Evolutionary conservation across 2,797 vertebrate genomes (phyloP).

Genomic region (Harpagifer antarcticus): DNA sequence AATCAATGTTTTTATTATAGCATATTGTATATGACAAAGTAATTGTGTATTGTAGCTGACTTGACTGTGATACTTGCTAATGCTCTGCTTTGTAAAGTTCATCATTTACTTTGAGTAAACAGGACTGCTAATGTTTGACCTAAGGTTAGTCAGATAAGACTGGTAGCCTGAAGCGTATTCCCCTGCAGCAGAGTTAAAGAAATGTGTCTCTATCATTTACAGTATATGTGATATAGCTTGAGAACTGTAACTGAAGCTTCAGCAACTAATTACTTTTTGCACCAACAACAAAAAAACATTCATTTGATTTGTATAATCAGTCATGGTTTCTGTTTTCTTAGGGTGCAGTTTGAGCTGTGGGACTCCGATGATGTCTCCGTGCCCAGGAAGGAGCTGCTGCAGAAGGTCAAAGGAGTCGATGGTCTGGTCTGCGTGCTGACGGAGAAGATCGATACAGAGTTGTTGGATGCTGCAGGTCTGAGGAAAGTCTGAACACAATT

Average conservation of each 20-base stretch:
- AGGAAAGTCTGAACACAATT: neutral
- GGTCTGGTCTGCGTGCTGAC: slow-evolving; percentile 84
- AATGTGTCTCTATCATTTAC: neutral
- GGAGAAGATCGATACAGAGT: slow-evolving; percentile 85
- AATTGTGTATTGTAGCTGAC: neutral
- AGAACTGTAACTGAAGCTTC: neutral
- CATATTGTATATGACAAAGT: neutral
- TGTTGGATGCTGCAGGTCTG: slow-evolving; percentile 84
- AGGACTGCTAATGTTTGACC: slow-evolving; percentile 54
- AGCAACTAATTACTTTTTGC: neutral
- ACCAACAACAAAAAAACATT: neutral
- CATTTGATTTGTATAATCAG: neutral
- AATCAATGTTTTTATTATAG: neutral
- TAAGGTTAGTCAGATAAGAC: slow-evolving; percentile 47
- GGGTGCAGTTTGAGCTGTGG: slow-evolving; percentile 85
- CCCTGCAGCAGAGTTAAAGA: neutral
- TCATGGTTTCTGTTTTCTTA: slow-evolving; percentile 50
- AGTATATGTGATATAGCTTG: neutral
- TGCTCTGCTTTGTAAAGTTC: slow-evolving; percentile 48
- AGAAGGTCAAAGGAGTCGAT: slow-evolving; percentile 81
- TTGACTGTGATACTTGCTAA: neutral
- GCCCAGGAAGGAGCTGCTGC: slow-evolving; percentile 83
- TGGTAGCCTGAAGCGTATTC: slow-evolving; percentile 22
- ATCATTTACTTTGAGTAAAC: slow-evolving; percentile 71
- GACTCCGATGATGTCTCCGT: slow-evolving; percentile 82